phyloP scores from a whole-genome alignment of 2,888 invertebrate species.

The Eumacrocentrus americanus region DNA sequence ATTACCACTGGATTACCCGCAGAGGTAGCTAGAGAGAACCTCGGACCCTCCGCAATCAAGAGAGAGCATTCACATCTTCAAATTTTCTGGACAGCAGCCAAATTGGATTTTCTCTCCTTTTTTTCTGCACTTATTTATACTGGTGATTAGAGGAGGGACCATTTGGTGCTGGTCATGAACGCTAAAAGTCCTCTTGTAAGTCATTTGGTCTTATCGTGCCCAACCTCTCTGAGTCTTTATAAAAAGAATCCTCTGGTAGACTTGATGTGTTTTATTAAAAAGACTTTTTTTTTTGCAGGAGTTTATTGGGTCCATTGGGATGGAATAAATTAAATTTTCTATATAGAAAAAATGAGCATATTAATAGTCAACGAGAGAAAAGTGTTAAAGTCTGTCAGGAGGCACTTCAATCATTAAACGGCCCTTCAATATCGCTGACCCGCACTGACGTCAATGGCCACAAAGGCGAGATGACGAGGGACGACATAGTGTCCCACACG shows the following conservation, averaged over 20 bases:
- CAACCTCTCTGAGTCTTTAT: too few relatives aligned
- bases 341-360: background rate
- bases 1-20: conserved; percentile 32
- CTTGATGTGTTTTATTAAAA: too few relatives aligned
- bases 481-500: background rate
- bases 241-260: too few relatives aligned
- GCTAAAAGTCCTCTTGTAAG: too few relatives aligned
- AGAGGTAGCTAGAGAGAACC: background rate
- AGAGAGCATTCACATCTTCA: background rate
- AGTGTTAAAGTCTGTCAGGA: background rate
- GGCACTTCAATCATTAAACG: background rate
- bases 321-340: background rate
- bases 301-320: too few relatives aligned
- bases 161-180: too few relatives aligned
- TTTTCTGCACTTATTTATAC: too few relatives aligned
- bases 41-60: background rate
- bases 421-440: conserved; percentile 1
- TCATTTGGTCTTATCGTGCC: too few relatives aligned
- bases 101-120: too few relatives aligned
- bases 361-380: background rate
- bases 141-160: too few relatives aligned
- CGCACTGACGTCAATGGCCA: conserved; percentile 15
- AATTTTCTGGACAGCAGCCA: conserved; percentile 1
- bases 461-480: background rate
- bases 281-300: too few relatives aligned